Evolutionary conservation across 1,140 invertebrate species (phyloP), one percentile per base, ranked within the genome.

Genomic region (Psix sp.): DNA sequence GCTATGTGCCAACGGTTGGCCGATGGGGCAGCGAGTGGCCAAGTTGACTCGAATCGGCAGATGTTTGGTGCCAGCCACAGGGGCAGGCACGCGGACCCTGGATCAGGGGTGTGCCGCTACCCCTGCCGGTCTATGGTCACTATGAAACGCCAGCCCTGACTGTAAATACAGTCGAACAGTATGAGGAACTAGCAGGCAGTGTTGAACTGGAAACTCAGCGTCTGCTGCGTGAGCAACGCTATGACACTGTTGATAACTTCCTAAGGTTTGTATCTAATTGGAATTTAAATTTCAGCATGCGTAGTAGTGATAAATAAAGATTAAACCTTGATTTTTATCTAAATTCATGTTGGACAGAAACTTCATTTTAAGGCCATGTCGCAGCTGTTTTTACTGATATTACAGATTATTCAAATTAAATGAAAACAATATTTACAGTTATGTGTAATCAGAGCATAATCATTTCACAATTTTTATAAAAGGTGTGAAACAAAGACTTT

Each of bases 11-110:
- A 86, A 90, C 91, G 77, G 93, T 94, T 80, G 93, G 93, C 81
- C 92, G 93, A 70, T 95, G 93, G 94, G 94, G 93, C 85, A 91
- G 90, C 85, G 94, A 96, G 87, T 95, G 94, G 94, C 94, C 94
- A 88, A 95, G 94, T 95, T 95, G 94, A 95, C 94, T 95, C 94
- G 92, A 86, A 87, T 84, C 89, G 89, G 87, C 86, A 87, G 87
- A 85, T 60, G 80, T 82, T 78, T 84, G 82, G 81, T 86, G 89
- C 84, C 89, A 87, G 82, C 84, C 87, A 83, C 84, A 87, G 86
- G 83, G 86, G 51, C 85, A 86, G 82, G 86, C 86, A 78, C 84
- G 86, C 73, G 86, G 86, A 51, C 84, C 86, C 79, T 87, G 77
- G 85, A 86, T 84, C 80, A 85, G 79, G 76, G 84, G 82, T 83